Evolutionary conservation across 2,113 vertebrate species (phyloP), one percentile per base, ranked within the genome.

Genomic region (Trinectes maculatus): DNA sequence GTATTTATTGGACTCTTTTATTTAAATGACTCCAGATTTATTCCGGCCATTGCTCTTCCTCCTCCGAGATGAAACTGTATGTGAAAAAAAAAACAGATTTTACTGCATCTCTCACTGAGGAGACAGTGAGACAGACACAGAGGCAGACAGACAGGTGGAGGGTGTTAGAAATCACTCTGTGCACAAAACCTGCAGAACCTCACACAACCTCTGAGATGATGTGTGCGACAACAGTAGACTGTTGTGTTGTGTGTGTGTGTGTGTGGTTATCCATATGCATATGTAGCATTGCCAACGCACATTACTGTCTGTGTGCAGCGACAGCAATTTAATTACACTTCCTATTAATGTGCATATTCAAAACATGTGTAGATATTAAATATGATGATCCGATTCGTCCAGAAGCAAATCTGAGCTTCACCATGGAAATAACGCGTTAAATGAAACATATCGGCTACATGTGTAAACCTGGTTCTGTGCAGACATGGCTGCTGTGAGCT

Each of bases 1-100:
- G 67, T 79, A 83, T 88, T 83, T 84, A 83, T 83, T 73, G 68
- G 48, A 78, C 52, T 74, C 63, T 65, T 82, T 83, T 58, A 84
- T 63, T 42, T 83, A 72, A 83, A 77, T 72, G 64, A 83, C 77
- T 78, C 63, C 64, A 33, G 44, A 51, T 67, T 74, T 33, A 71
- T 66, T 46, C 66, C 51, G 52, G 34, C 60, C 72, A 59, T 73
- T 71, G 49, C 69, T 84, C 62, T 80, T 34, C 60, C 48, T 29
- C 54, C 46, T 48, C 42, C 26, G 37, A 48, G 53, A 72, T 69
- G 55, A 48, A 42, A 56, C 46, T 36, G 61, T 68, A 51, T 63
- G 71, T 77, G 69, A 69, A 61, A 75, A 52, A 15, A 79, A 62
- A 25, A 18, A 72, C 39, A 72, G 48, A 67, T 66, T 79, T 76